Evolutionary conservation across 2,888 invertebrate species (phyloP).

Genomic region (Rhopalosiphum nymphaeae): DNA sequence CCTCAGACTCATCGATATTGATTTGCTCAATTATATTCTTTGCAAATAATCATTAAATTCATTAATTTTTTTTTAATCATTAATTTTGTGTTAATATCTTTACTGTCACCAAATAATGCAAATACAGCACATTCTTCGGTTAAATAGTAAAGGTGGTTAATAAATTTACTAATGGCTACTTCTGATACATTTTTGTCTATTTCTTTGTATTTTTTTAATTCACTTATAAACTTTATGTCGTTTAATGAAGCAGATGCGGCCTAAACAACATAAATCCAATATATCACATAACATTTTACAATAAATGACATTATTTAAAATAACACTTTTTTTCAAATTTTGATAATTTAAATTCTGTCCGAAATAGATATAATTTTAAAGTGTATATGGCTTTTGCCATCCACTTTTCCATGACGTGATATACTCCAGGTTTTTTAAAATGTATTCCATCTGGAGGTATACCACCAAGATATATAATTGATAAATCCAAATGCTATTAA

Average conservation of each 20-base stretch:
- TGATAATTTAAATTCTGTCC: conserved; percentile 60
- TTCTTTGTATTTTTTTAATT: conserved; percentile 29
- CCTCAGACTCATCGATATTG: too few species aligned
- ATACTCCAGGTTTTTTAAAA: conserved; percentile 59
- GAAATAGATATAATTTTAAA: conserved; percentile 66
- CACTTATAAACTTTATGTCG: conserved; percentile 9
- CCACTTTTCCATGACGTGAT: conserved; percentile 60
- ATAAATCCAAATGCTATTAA: not conserved
- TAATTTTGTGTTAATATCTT: too few species aligned
- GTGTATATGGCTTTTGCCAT: conserved; percentile 65
- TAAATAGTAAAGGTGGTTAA: conserved; percentile 9
- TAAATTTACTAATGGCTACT: conserved; percentile 34
- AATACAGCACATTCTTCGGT: not conserved
- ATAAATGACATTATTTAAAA: conserved; percentile 54
- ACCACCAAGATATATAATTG: conserved; percentile 28
- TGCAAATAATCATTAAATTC: too few species aligned
- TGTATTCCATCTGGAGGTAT: not conserved
- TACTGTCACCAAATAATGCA: too few species aligned
- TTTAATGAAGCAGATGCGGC: not conserved
- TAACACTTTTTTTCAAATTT: conserved; percentile 42
- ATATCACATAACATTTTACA: conserved; percentile 19
- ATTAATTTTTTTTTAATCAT: too few species aligned
- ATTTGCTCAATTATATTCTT: too few species aligned
- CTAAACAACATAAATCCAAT: not conserved
- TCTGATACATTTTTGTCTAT: conserved; percentile 21